Base-by-base conservation (phyloP, 1,140 invertebrate genomes). In the Microplitis demolitor region DNA sequence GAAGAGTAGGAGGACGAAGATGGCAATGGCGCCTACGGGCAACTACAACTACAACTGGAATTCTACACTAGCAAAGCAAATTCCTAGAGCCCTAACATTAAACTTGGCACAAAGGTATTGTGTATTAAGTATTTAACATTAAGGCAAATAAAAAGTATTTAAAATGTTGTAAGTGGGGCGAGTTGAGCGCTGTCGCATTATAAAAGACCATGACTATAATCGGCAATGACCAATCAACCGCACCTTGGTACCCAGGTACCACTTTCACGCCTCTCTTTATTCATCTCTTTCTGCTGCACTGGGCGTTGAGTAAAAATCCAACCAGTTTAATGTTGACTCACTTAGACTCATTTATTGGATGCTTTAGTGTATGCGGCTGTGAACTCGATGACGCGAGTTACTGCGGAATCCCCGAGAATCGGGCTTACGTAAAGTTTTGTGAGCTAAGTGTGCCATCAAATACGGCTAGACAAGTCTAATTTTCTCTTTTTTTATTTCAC, bases 161-260 rank as follows among this genome's bases (percentile, higher is more conserved):
- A 14, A n/a, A 35, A 61, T 61, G 58, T 11, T 33, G 58, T 4
- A 9, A 61, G 16, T 24, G 58, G 4, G 1, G 34, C 6, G 64
- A 39, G 13, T 54, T 45, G 6, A 45, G 5, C 6, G 39, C 39
- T 45, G 39, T 6, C 6, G 39, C 39, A 9, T 6, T 66, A 9
- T 51, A 53, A 31, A 24, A 66, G 14, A 35, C 11, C 33, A 84
- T 83, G 82, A 78, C 83, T 81, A 84, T 86, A 85, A 86, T 85
- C 81, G 82, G 83, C 79, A 83, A 83, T 84, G 80, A 74, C 77
- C 70, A 33, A 69, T 31, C 77, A 78, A 83, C 82, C 82, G 82
- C 82, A 69, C 79, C 82, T 84, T 72, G 72, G 72, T 54, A 13
- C 13, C 13, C 24, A 50, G 6, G 13, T 39, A 62, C 54, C 77